Base-by-base conservation (phyloP, 2,797 vertebrate genomes). In the Spea hammondii region DNA sequence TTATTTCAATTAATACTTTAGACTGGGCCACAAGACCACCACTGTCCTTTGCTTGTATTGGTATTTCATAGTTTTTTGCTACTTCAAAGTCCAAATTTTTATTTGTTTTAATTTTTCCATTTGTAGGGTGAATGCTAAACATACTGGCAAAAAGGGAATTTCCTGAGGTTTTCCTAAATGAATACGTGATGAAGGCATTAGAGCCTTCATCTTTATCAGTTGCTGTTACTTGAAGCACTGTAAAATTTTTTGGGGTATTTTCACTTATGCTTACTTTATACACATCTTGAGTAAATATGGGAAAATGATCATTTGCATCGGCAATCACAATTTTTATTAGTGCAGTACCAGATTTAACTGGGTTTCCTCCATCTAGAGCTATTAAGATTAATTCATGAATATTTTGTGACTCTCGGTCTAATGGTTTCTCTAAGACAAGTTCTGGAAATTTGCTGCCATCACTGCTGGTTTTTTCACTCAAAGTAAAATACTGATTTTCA, bases 311-410 rank as follows among this genome's bases (percentile, higher is more conserved):
- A 76, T 76, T 76, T n/a, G 4, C 65, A 67, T 76, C 74, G 0
- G 89, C 83, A 3, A 93, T 83, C 11, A 60, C 86, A 4, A 94
- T 83, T 6, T 84, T 57, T 65, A 93, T 90, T 70, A 89, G 87
- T 13, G 87, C 85, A 1, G 89, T 92, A 0, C 92, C 91, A 51
- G 89, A 91, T 78, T 67, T 87, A 53, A 88, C 85, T 17, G 93
- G 92, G 64, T 91, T 90, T n/a, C 92, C 94, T 2, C 92, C 92
- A 6, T 93, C 92, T 4, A n/a, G 8, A 6, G 92, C 93, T 4
- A 86, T 93, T 49, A 94, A 70, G 4, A 90, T 79, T 0, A 96
- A 86, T 1, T 86, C 86, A 72, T 95, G 92, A 44, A 87, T 12
- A 0, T 86, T 45, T 65, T 90, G 87, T 65, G 90, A 88, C 68